Percentiles rank a stretch among this genome's conserved stretches.
These are phyloP conservation scores for Acrobeloides nanus DNA, from an alignment of 2,888 invertebrate species.

Conservation along the genomic window DNA sequence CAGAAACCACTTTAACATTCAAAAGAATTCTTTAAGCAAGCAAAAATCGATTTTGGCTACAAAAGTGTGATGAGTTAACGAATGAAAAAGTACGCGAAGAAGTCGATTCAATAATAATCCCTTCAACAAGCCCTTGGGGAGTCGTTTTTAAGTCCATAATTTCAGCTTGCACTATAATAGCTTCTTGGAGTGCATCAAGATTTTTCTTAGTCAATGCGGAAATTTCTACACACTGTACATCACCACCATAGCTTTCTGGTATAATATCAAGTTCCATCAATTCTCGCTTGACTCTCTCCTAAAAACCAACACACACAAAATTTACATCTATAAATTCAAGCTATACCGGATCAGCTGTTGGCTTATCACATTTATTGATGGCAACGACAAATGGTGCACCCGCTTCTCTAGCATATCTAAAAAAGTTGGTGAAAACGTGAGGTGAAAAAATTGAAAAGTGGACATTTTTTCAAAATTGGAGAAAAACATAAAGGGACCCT, in stretches of 20 bases:
- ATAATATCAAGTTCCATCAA: constrained; percentile 72
- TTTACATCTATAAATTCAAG: constrained; percentile 1
- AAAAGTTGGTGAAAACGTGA: too few relatives aligned
- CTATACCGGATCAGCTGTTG: constrained; percentile 74
- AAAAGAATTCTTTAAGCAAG: too few relatives aligned
- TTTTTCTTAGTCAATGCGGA: constrained; percentile 70
- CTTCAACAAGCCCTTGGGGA: constrained; percentile 76
- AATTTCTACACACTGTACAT: constrained; percentile 79
- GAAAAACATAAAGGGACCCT: not conserved
- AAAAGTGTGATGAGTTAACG: too few relatives aligned
- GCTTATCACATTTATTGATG: constrained; percentile 94
- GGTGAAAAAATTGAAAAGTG: not conserved
- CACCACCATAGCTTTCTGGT: constrained; percentile 81
- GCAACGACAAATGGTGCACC: constrained; percentile 89
- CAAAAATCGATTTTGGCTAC: too few relatives aligned
- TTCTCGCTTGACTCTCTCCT: constrained; percentile 70
- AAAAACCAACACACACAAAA: constrained; percentile 8
- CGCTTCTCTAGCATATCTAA: constrained; percentile 60
- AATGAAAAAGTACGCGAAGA: too few relatives aligned
- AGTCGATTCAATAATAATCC: constrained; percentile 78
- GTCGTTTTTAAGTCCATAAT: constrained; percentile 78
- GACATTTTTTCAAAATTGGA: too few relatives aligned
- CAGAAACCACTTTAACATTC: constrained; percentile 59
- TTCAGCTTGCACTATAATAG: constrained; percentile 61
- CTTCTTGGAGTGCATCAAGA: constrained; percentile 56